Base-by-base conservation (phyloP, 1,140 invertebrate genomes). In the Megathymus violae region DNA sequence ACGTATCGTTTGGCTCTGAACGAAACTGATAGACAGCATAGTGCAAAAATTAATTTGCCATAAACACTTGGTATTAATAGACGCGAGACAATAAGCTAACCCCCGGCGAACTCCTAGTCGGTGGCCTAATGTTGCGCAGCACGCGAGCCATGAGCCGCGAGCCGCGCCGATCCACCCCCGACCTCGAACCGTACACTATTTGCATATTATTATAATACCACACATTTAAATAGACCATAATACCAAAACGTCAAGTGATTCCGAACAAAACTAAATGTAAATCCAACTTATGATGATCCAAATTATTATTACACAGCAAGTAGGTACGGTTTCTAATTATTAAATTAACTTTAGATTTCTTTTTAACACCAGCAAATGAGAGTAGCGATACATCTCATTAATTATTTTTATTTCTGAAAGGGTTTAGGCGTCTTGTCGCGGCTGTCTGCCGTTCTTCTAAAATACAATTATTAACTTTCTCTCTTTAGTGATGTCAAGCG, bases 51-150 rank as follows among this genome's bases (percentile, higher is more conserved):
- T 85, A 85, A 82, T 84, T 85, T 69, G 59, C 74, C 74, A 80
- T 80, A 83, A 84, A 84, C 76, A 84, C 74, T 31, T 67, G 75
- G 70, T 84, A 88, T 88, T 86, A 88, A 86, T 86, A 86, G 81
- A 82, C 64, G 64, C 74, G 73, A 89, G 86, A 89, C 86, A 89
- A 86, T 83, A 86, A 81, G 74, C 70, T 73, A 71, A 73, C 80
- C 79, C 80, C 79, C 56, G 60, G 61, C 67, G 64, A 71, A 71
- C 64, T 76, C 63, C 56, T 70, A 77, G 75, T 80, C 75, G 73
- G 74, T 69, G 65, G 68, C 63, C 75, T 89, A 89, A 89, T 87
- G 81, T 81, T 61, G 62, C 66, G 50, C 67, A 68, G 74, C 86
- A 89, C 86, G 86, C 86, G 72, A 89, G 46, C 72, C 62, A 50